These are phyloP conservation scores for Limnephilus auricula DNA, from an alignment of 2,888 invertebrate species.

Conservation along the genomic window DNA sequence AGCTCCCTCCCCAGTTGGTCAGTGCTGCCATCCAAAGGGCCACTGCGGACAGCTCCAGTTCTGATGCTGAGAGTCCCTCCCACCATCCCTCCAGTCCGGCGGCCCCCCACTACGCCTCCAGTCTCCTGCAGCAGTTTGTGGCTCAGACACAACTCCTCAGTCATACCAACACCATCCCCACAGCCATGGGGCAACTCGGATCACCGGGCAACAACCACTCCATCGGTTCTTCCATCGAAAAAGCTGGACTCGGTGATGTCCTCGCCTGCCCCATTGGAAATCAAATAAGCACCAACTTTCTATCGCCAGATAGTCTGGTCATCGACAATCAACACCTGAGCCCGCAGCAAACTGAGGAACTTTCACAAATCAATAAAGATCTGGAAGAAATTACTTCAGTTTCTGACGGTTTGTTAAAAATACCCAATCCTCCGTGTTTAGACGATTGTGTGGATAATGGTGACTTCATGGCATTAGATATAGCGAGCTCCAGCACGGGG, in stretches of 20 bases:
- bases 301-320: constrained; percentile 71
- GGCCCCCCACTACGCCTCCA: constrained; percentile 83
- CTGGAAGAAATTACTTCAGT: constrained; percentile 75
- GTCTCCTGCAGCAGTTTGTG: constrained; percentile 88
- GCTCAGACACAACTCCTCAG: constrained; percentile 86
- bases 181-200: constrained; percentile 69
- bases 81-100: constrained; percentile 77
- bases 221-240: constrained; percentile 43
- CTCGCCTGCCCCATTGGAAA: constrained; percentile 73
- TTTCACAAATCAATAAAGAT: constrained; percentile 76
- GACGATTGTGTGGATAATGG: constrained; percentile 77
- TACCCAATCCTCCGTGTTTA: constrained; percentile 73
- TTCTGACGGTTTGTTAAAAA: constrained; percentile 71
- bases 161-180: constrained; percentile 72
- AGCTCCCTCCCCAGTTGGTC: constrained; percentile 85
- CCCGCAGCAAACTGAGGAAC: constrained; percentile 76
- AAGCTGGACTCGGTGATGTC: constrained; percentile 73
- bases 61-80: constrained; percentile 82
- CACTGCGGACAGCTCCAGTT: constrained; percentile 82
- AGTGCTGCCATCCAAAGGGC: constrained; percentile 87
- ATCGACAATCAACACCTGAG: constrained; percentile 69
- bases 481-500: constrained; percentile 73
- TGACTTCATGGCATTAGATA: constrained; percentile 75
- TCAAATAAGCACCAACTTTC: constrained; percentile 72
- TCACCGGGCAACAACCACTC: constrained; percentile 70